Base-by-base conservation (phyloP, 2,113 vertebrate species). In the Dolichallabes microphthalmus region DNA sequence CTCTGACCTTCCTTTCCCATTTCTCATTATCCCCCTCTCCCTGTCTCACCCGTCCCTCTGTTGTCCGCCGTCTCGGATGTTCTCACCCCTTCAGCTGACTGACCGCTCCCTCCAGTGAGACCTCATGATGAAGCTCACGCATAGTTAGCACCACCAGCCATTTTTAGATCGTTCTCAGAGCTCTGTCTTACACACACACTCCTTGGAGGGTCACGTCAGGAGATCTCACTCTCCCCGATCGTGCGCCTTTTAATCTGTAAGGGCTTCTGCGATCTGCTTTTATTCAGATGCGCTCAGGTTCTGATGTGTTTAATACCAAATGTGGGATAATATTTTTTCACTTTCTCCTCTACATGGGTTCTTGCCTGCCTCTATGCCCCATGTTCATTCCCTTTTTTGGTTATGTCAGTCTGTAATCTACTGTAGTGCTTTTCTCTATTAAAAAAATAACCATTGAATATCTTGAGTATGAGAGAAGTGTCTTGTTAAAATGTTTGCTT, bases 211-310 rank as follows among this genome's bases (percentile, higher is more conserved):
- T 32, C 7, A 64, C 86, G 73, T 90, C 76, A 85, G 45, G 83
- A 19, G 90, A 87, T 87, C 85, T 87, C 90, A 85, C 87, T 85
- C 90, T 71, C 80, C 25, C 66, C 27, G 83, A 84, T 85, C 64
- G 78, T 86, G 78, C 88, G 78, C 86, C 60, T 90, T 77, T 86
- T 73, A 78, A 88, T 82, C 63, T 87, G 83, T 73, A 77, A 85
- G 81, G 58, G 45, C 76, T 85, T 68, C 64, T 83, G 74, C 30
- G 75, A 73, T 86, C 63, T 82, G 64, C 39, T 64, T 85, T 88
- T 71, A 63, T 68, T 85, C 85, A 45, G 78, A 71, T 20, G 3
- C 30, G 4, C 58, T 66, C 27, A 25, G 83, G 27, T 77, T 55
- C 73, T 35, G 58, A 63, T 53, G 9, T 5, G 11, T 68, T 66